Conservation (phyloP, 2,888 invertebrate species). For the Hypolimnas misippus region DNA sequence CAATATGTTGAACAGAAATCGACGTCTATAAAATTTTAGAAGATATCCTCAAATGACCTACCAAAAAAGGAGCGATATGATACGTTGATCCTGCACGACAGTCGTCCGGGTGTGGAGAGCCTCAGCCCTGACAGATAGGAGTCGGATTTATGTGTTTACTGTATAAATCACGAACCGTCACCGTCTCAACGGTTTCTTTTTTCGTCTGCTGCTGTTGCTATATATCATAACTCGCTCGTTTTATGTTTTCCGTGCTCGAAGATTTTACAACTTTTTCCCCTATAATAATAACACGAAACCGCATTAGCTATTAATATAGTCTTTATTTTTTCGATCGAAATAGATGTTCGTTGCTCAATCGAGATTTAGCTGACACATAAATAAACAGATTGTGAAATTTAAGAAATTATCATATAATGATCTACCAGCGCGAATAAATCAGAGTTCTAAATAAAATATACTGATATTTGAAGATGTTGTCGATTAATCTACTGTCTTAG, state of each 20-base stretch:
- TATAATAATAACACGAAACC: constrained; percentile 7
- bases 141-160: constrained; percentile 85
- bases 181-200: constrained; percentile 66
- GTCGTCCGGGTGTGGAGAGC: constrained; percentile 7
- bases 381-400: background rate
- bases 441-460: too few species aligned
- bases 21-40: too few species aligned
- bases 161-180: constrained; percentile 77
- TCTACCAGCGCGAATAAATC: too few species aligned
- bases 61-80: too few species aligned
- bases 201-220: constrained; percentile 60
- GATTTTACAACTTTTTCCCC: constrained; percentile 46
- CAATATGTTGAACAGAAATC: too few species aligned
- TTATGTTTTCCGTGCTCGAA: constrained; percentile 66
- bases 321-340: background rate
- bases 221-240: constrained; percentile 70
- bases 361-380: background rate
- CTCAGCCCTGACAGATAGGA: constrained; percentile 71
- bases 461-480: too few species aligned
- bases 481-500: too few species aligned
- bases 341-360: background rate
- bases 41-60: too few species aligned
- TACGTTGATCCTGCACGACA: background rate
- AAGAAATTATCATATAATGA: too few species aligned
- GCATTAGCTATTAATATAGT: background rate